Evolutionary conservation across 2,113 vertebrate genomes (phyloP), one percentile per base, ranked within the genome.

Genomic region (Callipepla squamata): DNA sequence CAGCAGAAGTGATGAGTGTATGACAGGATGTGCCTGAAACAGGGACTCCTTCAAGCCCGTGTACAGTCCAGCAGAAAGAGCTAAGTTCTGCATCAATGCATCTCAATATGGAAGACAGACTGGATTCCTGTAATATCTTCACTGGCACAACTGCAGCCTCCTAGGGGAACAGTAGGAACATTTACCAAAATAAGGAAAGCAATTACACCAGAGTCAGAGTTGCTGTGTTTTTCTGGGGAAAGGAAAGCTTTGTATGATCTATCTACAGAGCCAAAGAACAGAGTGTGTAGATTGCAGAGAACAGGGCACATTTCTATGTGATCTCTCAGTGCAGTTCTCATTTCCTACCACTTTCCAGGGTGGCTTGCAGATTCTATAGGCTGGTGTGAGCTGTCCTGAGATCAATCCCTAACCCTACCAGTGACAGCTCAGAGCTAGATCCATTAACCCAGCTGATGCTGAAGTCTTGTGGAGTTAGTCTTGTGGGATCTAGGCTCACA

Each of bases 161-260:
- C 90, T 5, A 6, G 89, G 63, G 67, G 69, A 45, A 40, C 3
- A 40, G 80, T 0, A 61, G 50, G 81, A 95, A 73, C 34, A 3
- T 57, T 87, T 92, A 75, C 66, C 82, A 93, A 93, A 93, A 94
- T 90, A 96, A 94, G 86, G 58, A 85, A 88, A 75, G 53, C 20
- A 58, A 17, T 55, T 87, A 36, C 45, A 32, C 70, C 67, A 66
- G 81, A 92, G 28, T 69, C 57, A 53, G 55, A 68, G 69, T 12
- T 11, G 25, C 38, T 70, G 62, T 10, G 45, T 38, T 38, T 48
- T 62, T 40, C 23, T 18, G 36, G 36, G 58, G 21, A 85, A 87
- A 79, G 26, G 44, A 93, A 89, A 44, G n/a, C 51, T 74, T 82
- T 93, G 75, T 34, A 80, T 3, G 4, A 25, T 68, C 15, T 92